Percentiles rank a stretch among this genome's conserved stretches.
Evolutionary conservation across 2,888 invertebrate species (phyloP).

Genomic region (Mesorhabditis belari): DNA sequence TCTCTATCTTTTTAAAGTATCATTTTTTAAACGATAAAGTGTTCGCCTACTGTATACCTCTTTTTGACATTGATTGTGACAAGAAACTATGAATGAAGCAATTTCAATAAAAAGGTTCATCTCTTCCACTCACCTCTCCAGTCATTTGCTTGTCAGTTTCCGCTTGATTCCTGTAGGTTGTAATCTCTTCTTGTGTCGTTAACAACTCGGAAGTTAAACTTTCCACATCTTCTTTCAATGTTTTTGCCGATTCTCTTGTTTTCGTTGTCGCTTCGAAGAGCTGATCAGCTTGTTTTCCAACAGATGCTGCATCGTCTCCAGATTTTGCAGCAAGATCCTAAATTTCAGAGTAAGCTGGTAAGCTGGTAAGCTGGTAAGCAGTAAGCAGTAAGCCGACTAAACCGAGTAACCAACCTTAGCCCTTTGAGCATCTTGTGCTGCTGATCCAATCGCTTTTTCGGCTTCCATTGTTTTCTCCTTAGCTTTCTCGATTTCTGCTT

Average conservation of each 20-base stretch:
- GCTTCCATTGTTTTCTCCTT: conserved; percentile 21
- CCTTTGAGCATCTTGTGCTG: conserved; percentile 20
- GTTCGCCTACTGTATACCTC: too few relatives aligned
- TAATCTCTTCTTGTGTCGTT: conserved; percentile 2
- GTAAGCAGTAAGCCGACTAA: conserved; percentile 58
- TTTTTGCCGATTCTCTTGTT: conserved; percentile 21
- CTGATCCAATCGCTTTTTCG: conserved; percentile 26
- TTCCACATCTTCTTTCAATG: conserved; percentile 7
- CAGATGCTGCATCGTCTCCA: conserved; percentile 21
- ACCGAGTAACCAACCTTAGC: conserved; percentile 8
- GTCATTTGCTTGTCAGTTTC: conserved; percentile 32
- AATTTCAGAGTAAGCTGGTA: conserved; percentile 57
- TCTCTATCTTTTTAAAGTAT: too few relatives aligned
- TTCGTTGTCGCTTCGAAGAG: conserved; percentile 14
- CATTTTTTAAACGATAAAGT: too few relatives aligned
- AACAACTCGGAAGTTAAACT: background rate
- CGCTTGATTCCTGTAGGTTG: conserved; percentile 29
- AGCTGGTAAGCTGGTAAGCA: conserved; percentile 66
- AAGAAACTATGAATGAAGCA: too few relatives aligned
- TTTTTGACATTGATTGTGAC: too few relatives aligned
- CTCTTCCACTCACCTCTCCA: conserved; percentile 13
- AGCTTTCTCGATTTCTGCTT: conserved; percentile 68
- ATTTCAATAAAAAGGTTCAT: background rate
- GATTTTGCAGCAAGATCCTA: conserved; percentile 16
- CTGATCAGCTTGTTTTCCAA: conserved; percentile 10